Evolutionary conservation across 2,113 vertebrate genomes (phyloP).

Genomic region (Cinclus cinclus): DNA sequence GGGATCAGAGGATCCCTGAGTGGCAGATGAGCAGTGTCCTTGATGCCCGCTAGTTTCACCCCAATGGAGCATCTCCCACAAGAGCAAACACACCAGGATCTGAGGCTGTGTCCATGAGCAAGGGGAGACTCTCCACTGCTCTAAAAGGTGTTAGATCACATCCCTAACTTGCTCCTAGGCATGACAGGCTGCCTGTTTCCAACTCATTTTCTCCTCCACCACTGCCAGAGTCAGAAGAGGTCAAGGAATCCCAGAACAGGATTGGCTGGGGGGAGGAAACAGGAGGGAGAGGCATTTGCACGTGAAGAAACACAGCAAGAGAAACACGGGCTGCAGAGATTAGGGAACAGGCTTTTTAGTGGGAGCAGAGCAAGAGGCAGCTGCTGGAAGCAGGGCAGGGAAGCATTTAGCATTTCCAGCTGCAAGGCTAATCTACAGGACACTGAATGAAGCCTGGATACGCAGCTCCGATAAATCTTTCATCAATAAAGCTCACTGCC

Average conservation of each 20-base stretch:
- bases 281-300: neutral
- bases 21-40: accelerated
- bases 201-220: neutral
- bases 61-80: neutral
- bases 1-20: neutral
- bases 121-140: neutral
- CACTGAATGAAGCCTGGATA: neutral
- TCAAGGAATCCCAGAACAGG: neutral
- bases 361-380: neutral
- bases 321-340: neutral
- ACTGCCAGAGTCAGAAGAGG: neutral
- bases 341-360: neutral
- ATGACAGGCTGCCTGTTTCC: neutral
- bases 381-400: neutral
- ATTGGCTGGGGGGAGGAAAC: neutral
- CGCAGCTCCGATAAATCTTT: neutral
- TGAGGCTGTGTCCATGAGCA: neutral
- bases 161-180: neutral
- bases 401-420: constrained; percentile 7
- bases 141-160: neutral
- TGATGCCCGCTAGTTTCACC: neutral
- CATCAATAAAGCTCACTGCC: neutral
- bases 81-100: neutral
- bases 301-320: neutral
- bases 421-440: constrained; percentile 10